Conservation (phyloP, 2,888 invertebrate species). For the Diarsia brunnea region DNA sequence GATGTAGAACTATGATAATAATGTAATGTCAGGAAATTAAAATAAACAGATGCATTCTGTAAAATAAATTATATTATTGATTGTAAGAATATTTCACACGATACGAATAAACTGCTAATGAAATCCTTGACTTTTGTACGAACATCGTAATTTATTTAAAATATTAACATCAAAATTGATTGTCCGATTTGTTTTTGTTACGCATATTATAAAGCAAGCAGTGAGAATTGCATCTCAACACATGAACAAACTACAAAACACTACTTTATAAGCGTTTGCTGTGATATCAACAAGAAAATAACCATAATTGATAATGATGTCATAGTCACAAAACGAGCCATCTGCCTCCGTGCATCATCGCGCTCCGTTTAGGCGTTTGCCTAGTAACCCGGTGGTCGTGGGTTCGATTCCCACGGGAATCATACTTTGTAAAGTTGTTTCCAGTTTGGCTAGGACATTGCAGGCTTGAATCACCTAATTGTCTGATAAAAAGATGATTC, state of each 20-base stretch:
- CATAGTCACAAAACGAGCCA: not conserved
- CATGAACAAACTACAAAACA: not conserved
- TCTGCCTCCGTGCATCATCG: no score
- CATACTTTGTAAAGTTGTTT: no score
- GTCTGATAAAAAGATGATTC: no score
- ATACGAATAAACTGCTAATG: conserved; percentile 3
- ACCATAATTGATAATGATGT: not conserved
- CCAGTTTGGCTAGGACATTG: no score
- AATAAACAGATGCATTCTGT: not conserved
- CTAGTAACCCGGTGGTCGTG: no score
- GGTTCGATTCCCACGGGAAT: no score
- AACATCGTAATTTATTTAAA: conserved; percentile 7
- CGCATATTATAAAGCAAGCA: not conserved
- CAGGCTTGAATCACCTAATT: no score
- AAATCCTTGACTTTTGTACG: conserved; percentile 35
- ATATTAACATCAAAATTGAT: conserved; percentile 14
- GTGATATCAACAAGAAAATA: not conserved
- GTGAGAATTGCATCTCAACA: not conserved
- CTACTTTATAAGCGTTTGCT: not conserved
- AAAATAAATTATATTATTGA: not conserved
- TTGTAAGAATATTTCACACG: conserved; percentile 9
- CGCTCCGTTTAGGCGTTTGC: no score
- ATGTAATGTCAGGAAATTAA: not conserved
- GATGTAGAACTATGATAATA: not conserved
- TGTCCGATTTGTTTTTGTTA: conserved; percentile 3